Evolutionary conservation across 2,888 invertebrate genomes (phyloP).

Genomic region (Cryptosula pallasiana): DNA sequence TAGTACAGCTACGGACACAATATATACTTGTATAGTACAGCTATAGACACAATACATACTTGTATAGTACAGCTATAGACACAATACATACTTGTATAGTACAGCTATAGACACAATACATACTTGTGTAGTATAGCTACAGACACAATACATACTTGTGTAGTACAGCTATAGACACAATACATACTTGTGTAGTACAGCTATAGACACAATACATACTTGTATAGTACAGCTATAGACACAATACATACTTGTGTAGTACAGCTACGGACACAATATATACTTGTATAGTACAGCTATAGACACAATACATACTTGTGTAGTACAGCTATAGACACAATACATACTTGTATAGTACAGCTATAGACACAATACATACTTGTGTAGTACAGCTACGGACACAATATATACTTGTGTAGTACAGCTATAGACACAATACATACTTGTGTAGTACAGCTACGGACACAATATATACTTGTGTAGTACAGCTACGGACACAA

Average conservation of each 20-base stretch:
- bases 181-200: constrained; percentile 76
- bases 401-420: constrained; percentile 75
- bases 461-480: constrained; percentile 78
- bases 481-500: constrained; percentile 92
- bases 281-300: constrained; percentile 81
- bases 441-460: constrained; percentile 82
- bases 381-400: constrained; percentile 89
- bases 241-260: constrained; percentile 75
- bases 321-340: constrained; percentile 92
- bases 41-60: constrained; percentile 79
- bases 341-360: constrained; percentile 76
- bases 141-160: constrained; percentile 78
- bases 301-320: constrained; percentile 78
- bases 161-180: constrained; percentile 92
- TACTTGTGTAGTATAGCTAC: constrained; percentile 82
- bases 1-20: constrained; percentile 92
- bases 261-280: constrained; percentile 94
- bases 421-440: constrained; percentile 94
- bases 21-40: constrained; percentile 76
- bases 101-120: constrained; percentile 94
- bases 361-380: constrained; percentile 79
- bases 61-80: constrained; percentile 89
- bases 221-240: constrained; percentile 89
- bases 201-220: constrained; percentile 79
- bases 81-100: constrained; percentile 75